Conservation (phyloP, 2,888 invertebrate species). For the Thera britannica region DNA sequence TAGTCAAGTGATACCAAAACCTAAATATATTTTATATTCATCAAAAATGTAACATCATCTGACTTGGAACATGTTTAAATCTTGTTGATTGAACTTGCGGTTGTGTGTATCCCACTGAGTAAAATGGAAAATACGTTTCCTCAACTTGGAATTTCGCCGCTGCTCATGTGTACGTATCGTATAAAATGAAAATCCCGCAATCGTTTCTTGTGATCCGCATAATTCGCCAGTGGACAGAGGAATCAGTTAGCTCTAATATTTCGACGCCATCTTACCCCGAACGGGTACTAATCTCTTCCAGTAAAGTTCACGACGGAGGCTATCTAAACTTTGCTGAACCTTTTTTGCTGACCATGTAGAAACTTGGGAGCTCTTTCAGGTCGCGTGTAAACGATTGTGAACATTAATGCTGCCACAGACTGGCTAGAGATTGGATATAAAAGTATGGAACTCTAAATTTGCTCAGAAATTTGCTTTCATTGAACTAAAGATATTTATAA, state of each 20-base stretch:
- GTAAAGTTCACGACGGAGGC: conserved; percentile 33
- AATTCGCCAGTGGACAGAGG: conserved; percentile 50
- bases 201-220: conserved; percentile 44
- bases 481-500: too few species aligned
- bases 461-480: background rate
- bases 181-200: conserved; percentile 43
- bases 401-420: conserved; percentile 5
- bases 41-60: background rate
- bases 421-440: too few species aligned
- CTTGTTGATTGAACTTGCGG: conserved; percentile 9
- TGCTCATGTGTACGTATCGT: conserved; percentile 38
- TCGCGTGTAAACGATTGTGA: conserved; percentile 3
- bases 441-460: background rate
- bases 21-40: background rate
- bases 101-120: conserved; percentile 6
- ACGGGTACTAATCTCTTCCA: conserved; percentile 32
- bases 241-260: conserved; percentile 38
- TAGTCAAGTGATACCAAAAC: background rate
- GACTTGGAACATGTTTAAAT: conserved; percentile 11
- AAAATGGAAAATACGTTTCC: conserved; percentile 10
- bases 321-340: conserved; percentile 27
- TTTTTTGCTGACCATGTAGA: conserved; percentile 18
- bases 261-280: conserved; percentile 14
- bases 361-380: conserved; percentile 6
- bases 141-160: conserved; percentile 31